These are phyloP conservation scores for Varanus salvator DNA, from an alignment of 2,113 vertebrate species.

Conservation along the genomic window DNA sequence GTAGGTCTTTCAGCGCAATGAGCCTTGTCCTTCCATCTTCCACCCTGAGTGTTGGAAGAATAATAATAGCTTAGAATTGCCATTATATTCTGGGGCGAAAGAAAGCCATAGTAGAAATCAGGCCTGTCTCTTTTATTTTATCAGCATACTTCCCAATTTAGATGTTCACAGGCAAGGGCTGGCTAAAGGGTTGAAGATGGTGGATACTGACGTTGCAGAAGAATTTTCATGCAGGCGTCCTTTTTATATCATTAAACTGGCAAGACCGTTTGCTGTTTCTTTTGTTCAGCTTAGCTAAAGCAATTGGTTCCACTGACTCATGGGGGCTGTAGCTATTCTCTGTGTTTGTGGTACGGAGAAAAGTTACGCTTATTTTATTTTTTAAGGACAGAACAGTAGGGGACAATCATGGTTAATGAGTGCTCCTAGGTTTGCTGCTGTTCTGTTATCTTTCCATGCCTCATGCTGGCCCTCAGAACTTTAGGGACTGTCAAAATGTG, in stretches of 20 bases:
- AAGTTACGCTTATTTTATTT: slow-evolving; percentile 60
- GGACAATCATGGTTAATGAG: slow-evolving; percentile 65
- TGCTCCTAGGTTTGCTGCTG: slow-evolving; percentile 63
- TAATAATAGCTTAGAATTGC: neutral
- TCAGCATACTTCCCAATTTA: neutral
- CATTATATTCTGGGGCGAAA: neutral
- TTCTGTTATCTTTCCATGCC: slow-evolving; percentile 60
- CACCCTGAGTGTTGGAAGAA: neutral
- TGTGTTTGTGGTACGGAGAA: slow-evolving; percentile 24
- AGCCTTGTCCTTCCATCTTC: neutral
- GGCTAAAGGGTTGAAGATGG: neutral
- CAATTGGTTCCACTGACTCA: neutral
- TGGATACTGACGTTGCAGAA: neutral
- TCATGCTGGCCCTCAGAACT: slow-evolving; percentile 68
- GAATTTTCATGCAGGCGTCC: neutral
- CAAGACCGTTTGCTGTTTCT: neutral
- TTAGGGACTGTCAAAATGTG: slow-evolving; percentile 48
- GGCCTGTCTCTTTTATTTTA: slow-evolving; percentile 1
- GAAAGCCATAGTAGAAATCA: neutral
- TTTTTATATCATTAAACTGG: neutral
- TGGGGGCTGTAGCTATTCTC: slow-evolving; percentile 29
- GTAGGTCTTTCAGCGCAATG: neutral
- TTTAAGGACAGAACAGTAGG: slow-evolving; percentile 50
- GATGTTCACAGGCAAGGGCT: neutral
- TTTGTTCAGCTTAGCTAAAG: neutral